Evolutionary conservation across 1,140 invertebrate genomes (phyloP).

Genomic region (Eufriesea mexicana): DNA sequence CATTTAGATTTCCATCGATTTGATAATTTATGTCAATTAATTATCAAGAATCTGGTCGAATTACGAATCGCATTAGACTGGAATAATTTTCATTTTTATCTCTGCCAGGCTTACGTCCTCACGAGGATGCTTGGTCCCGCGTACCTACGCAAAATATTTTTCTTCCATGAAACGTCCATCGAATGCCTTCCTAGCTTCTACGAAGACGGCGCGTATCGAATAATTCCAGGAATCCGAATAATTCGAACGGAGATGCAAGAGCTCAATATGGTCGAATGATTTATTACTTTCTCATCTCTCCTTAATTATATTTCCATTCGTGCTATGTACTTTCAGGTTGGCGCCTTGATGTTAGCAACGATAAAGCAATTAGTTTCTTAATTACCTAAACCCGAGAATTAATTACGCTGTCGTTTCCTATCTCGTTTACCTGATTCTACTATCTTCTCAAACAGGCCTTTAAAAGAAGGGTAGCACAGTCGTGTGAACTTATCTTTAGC

Average conservation of each 20-base stretch:
- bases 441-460: background rate
- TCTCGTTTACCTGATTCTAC: background rate
- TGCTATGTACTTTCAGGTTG: background rate
- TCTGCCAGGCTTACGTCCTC: background rate
- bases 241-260: background rate
- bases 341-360: background rate
- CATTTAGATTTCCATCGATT: no score
- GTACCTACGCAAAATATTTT: background rate
- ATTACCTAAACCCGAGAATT: background rate
- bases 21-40: no score
- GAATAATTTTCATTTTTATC: background rate
- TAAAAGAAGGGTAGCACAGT: background rate
- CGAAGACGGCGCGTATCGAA: background rate
- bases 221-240: slow-evolving; percentile 36
- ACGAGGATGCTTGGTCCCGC: no score
- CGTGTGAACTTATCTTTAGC: no score
- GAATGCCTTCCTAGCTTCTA: background rate
- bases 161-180: background rate
- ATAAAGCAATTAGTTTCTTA: slow-evolving; percentile 4
- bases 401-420: background rate
- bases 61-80: no score
- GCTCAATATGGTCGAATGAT: background rate
- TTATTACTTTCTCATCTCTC: background rate
- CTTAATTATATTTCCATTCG: slow-evolving; percentile 20
- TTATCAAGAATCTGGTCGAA: no score